These are phyloP conservation scores for Nasonia oneida DNA, from an alignment of 2,888 invertebrate genomes.

Conservation along the genomic window DNA sequence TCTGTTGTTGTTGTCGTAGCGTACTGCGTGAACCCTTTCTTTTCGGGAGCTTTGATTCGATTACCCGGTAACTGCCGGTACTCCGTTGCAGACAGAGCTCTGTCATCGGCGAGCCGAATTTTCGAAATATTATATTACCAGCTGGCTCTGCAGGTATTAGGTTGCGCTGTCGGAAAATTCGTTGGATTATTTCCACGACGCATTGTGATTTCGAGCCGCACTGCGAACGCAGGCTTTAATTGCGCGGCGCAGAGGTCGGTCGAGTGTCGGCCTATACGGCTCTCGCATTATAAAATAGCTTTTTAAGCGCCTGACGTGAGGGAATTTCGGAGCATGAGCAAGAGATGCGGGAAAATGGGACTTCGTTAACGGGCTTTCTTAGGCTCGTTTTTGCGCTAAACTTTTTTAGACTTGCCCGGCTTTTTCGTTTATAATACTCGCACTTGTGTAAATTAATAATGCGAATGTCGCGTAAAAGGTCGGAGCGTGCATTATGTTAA, in stretches of 20 bases:
- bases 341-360: constrained; percentile 13
- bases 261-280: constrained; percentile 7
- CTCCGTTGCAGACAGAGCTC: background rate
- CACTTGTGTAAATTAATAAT: background rate
- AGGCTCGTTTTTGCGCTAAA: background rate
- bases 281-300: constrained; percentile 26
- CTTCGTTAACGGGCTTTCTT: constrained; percentile 15
- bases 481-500: too few species aligned
- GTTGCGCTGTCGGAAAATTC: background rate
- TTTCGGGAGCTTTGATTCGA: background rate
- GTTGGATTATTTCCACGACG: constrained; percentile 2
- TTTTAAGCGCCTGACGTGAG: constrained; percentile 32
- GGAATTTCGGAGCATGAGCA: constrained; percentile 6
- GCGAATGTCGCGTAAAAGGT: background rate
- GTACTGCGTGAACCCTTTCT: too few species aligned
- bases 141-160: background rate
- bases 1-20: background rate
- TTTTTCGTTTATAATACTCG: background rate
- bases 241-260: background rate
- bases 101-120: background rate
- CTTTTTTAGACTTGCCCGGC: background rate
- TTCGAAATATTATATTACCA: background rate
- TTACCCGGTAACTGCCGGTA: background rate
- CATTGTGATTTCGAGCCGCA: constrained; percentile 16
- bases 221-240: background rate